phyloP scores from a whole-genome alignment of 1,140 invertebrate genomes.

The Dolichoris vasculosae region DNA sequence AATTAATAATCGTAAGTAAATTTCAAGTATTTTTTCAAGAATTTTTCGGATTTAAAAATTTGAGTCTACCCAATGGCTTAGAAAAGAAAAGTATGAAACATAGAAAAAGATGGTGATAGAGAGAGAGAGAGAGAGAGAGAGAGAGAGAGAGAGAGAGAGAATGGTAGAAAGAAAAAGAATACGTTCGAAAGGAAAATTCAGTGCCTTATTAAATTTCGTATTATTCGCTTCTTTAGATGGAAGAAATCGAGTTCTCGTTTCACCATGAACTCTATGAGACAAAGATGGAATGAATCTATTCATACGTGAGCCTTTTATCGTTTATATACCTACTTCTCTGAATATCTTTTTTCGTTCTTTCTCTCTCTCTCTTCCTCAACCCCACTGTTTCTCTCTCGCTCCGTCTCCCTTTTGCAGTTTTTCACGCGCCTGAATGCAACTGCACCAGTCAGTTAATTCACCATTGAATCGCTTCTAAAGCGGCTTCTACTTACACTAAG shows the following conservation, averaged over 20 bases:
- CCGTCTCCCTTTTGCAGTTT: not conserved
- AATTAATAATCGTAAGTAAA: no score
- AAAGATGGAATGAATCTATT: constrained; percentile 37
- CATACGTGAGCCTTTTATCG: constrained; percentile 36
- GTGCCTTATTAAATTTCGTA: constrained; percentile 44
- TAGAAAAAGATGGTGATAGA: not conserved
- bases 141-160: not conserved
- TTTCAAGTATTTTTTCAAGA: no score
- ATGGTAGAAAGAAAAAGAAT: not conserved
- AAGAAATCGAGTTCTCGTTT: constrained; percentile 33
- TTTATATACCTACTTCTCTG: constrained; percentile 37
- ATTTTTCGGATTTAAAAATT: no score
- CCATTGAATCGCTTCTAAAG: not conserved
- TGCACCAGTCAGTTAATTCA: constrained; percentile 10
- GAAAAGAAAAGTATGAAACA: not conserved
- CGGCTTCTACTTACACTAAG: not conserved
- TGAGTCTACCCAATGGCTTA: no score
- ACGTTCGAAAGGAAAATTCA: constrained; percentile 4
- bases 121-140: not conserved
- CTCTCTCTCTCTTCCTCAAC: not conserved
- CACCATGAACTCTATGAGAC: constrained; percentile 17
- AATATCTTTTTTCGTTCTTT: not conserved
- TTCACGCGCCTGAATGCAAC: not conserved
- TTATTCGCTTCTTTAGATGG: constrained; percentile 30
- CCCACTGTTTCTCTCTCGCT: not conserved